Evolutionary conservation across 2,113 vertebrate genomes (phyloP).

Genomic region (Xenopus borealis): DNA sequence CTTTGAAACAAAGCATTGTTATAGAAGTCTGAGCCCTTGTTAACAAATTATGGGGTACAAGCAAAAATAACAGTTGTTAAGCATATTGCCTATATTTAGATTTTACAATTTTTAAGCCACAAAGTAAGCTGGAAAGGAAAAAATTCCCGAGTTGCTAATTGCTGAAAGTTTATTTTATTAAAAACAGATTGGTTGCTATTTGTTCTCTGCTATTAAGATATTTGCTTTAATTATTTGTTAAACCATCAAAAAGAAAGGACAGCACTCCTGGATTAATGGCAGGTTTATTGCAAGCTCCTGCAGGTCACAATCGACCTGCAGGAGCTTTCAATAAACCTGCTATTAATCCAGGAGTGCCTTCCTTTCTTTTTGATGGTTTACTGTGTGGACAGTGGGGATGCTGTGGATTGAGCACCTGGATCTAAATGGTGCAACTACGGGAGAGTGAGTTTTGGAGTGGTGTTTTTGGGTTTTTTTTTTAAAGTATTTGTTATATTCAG

Average conservation of each 20-base stretch:
- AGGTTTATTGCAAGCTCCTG: too few species aligned
- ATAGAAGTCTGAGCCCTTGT: conserved; percentile 13
- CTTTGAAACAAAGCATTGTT: conserved; percentile 17
- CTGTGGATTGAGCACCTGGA: too few species aligned
- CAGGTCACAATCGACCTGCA: too few species aligned
- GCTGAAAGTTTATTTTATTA: not conserved
- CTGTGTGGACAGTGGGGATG: too few species aligned
- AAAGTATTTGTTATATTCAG: not conserved
- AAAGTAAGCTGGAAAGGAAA: not conserved
- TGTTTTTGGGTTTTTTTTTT: too few species aligned
- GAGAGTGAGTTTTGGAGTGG: too few species aligned
- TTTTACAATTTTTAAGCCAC: conserved; percentile 19
- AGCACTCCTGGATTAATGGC: too few species aligned
- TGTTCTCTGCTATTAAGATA: not conserved
- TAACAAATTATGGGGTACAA: conserved; percentile 35
- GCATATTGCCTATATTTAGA: conserved; percentile 25
- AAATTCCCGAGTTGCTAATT: not conserved
- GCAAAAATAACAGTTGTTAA: conserved; percentile 37
- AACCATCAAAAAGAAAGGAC: too few species aligned
- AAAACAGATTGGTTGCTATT: not conserved
- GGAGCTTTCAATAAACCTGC: too few species aligned
- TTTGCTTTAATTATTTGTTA: not conserved
- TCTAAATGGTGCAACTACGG: too few species aligned
- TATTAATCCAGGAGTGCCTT: too few species aligned
- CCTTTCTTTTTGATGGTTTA: too few species aligned